Percentiles rank a stretch among this genome's conserved stretches.
phyloP scores from a whole-genome alignment of 2,888 invertebrate genomes.

The Craniophora ligustri region DNA sequence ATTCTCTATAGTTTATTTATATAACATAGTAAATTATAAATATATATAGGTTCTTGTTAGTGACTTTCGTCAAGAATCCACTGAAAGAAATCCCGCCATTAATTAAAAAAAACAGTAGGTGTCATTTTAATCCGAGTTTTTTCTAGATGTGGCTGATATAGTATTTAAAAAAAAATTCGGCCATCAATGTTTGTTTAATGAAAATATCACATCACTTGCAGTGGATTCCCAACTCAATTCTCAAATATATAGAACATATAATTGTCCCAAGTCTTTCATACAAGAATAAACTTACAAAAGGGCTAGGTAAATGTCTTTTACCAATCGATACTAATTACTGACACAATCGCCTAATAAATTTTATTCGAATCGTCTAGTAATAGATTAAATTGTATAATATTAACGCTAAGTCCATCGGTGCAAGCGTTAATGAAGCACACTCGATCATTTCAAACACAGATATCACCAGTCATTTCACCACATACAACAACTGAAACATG shows the following conservation, averaged over 20 bases:
- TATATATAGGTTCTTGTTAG: slow-evolving; percentile 17
- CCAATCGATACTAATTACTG: slow-evolving; percentile 19
- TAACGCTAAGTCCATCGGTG: slow-evolving; percentile 14
- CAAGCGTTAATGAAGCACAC: slow-evolving; percentile 13
- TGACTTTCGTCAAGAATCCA: slow-evolving; percentile 17
- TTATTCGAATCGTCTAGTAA: slow-evolving; percentile 17
- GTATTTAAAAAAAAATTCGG: too few species aligned
- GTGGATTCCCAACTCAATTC: slow-evolving; percentile 32
- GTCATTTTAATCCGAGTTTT: too few species aligned
- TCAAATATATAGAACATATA: slow-evolving; percentile 16
- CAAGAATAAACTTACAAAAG: slow-evolving; percentile 18
- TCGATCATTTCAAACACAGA: slow-evolving; percentile 1
- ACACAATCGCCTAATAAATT: slow-evolving; percentile 23
- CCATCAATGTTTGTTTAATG: too few species aligned
- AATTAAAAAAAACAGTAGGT: background rate
- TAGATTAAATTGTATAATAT: slow-evolving; percentile 36
- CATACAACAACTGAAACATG: background rate
- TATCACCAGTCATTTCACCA: slow-evolving; percentile 5
- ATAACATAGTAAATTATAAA: slow-evolving; percentile 15
- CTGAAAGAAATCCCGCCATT: slow-evolving; percentile 2
- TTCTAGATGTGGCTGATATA: background rate
- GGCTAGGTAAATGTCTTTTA: slow-evolving; percentile 18
- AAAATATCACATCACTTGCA: slow-evolving; percentile 21
- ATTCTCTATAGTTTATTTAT: slow-evolving; percentile 10
- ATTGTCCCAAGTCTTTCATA: slow-evolving; percentile 31